Evolutionary conservation across 2,888 invertebrate genomes (phyloP).

Genomic region (Heliconius hortense): DNA sequence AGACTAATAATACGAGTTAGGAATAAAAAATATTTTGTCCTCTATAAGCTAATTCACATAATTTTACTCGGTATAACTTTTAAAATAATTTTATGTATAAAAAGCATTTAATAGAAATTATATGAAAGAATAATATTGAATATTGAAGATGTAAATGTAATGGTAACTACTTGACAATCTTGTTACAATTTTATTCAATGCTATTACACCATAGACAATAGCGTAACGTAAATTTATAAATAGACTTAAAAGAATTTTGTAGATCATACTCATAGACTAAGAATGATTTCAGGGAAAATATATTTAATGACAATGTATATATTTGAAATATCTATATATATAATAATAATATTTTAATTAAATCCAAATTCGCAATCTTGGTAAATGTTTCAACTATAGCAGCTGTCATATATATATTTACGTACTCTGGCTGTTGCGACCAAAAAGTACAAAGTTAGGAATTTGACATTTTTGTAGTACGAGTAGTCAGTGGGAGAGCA

Average conservation of each 20-base stretch:
- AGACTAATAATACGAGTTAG: background rate
- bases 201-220: background rate
- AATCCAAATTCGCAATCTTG: background rate
- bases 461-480: slow-evolving; percentile 32
- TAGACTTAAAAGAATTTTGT: background rate
- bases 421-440: slow-evolving; percentile 19
- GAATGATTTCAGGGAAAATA: background rate
- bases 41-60: slow-evolving; percentile 4
- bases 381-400: background rate
- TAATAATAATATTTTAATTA: background rate
- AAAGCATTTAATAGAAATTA: background rate
- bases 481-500: slow-evolving; percentile 29
- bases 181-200: background rate
- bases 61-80: background rate
- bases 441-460: slow-evolving; percentile 27
- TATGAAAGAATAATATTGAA: background rate
- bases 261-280: background rate
- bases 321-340: background rate
- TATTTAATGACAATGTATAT: background rate
- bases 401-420: slow-evolving; percentile 14
- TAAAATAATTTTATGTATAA: background rate
- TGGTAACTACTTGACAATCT: background rate
- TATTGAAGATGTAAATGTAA: background rate
- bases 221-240: background rate
- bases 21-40: background rate